phyloP scores from a whole-genome alignment of 2,113 vertebrate species.

The Hippocampus zosterae region DNA sequence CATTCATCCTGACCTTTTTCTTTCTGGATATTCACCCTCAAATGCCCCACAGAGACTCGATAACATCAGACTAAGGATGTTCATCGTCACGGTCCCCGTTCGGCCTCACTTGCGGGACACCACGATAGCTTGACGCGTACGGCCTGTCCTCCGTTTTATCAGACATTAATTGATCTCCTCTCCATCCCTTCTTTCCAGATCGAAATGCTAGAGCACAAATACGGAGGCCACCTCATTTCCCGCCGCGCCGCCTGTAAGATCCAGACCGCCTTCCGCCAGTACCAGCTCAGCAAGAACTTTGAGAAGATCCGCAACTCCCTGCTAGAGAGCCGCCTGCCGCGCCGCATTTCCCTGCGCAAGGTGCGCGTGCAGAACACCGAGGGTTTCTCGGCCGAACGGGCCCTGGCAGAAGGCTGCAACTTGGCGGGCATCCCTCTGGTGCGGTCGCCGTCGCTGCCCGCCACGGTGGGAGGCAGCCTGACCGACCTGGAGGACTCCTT shows the following conservation, averaged over 20 bases:
- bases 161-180: slow-evolving; percentile 19
- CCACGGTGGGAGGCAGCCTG: slow-evolving; percentile 82
- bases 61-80: background rate
- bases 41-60: slow-evolving; percentile 2
- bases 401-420: slow-evolving; percentile 87
- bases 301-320: slow-evolving; percentile 98
- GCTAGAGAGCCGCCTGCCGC: slow-evolving; percentile 91
- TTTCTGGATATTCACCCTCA: slow-evolving; percentile 26
- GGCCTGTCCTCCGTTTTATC: background rate
- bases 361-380: slow-evolving; percentile 85
- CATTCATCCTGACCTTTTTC: slow-evolving; percentile 13
- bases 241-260: slow-evolving; percentile 96
- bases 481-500: slow-evolving; percentile 97
- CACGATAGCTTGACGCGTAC: background rate
- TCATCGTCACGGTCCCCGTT: background rate
- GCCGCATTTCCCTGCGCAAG: slow-evolving; percentile 91
- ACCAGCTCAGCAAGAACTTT: slow-evolving; percentile 99
- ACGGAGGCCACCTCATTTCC: slow-evolving; percentile 93
- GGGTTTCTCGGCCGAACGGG: slow-evolving; percentile 86
- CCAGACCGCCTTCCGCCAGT: slow-evolving; percentile 98
- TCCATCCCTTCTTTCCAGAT: slow-evolving; percentile 70
- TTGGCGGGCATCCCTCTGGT: slow-evolving; percentile 85
- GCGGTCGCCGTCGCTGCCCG: slow-evolving; percentile 86
- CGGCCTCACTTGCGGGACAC: background rate
- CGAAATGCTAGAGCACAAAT: slow-evolving; percentile 99